phyloP scores from a whole-genome alignment of 2,888 invertebrate genomes.

The Drosophila sordidula region DNA sequence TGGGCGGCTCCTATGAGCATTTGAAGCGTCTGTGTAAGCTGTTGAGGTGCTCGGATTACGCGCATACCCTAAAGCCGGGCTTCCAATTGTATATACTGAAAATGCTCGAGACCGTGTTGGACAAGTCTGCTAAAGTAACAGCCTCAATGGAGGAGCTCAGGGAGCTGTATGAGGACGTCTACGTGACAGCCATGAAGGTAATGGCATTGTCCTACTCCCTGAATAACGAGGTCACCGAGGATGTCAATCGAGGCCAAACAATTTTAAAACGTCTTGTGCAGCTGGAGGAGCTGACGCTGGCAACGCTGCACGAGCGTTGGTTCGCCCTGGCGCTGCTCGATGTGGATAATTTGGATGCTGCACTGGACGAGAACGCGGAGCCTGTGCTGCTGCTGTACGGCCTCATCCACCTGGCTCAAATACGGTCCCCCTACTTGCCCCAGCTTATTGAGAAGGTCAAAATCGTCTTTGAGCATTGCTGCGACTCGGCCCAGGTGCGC shows the following conservation, averaged over 20 bases:
- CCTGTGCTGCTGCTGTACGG: conserved; percentile 83
- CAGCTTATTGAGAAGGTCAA: conserved; percentile 76
- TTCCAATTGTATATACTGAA: conserved; percentile 80
- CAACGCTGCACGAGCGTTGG: conserved; percentile 74
- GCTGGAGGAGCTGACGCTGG: conserved; percentile 45
- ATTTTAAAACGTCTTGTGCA: conserved; percentile 67
- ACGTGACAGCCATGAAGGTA: conserved; percentile 81
- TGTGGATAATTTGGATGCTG: conserved; percentile 81
- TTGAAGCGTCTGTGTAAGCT: conserved; percentile 70
- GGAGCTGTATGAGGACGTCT: conserved; percentile 66
- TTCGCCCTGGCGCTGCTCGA: conserved; percentile 71
- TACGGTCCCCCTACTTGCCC: conserved; percentile 73
- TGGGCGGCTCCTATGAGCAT: conserved; percentile 66
- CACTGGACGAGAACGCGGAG: conserved; percentile 80
- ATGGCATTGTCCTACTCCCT: conserved; percentile 76
- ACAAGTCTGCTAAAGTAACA: conserved; percentile 48
- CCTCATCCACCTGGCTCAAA: conserved; percentile 74
- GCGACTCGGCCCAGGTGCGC: conserved; percentile 82
- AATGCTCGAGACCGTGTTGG: conserved; percentile 65
- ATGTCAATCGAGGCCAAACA: conserved; percentile 42
- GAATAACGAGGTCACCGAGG: conserved; percentile 28
- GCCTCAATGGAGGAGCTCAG: conserved; percentile 48
- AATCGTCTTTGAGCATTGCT: conserved; percentile 75
- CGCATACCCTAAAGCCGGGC: conserved; percentile 76
- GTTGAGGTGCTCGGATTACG: conserved; percentile 72